These are phyloP conservation scores for Sycophila sp. DNA, from an alignment of 1,140 invertebrate genomes.

Conservation along the genomic window DNA sequence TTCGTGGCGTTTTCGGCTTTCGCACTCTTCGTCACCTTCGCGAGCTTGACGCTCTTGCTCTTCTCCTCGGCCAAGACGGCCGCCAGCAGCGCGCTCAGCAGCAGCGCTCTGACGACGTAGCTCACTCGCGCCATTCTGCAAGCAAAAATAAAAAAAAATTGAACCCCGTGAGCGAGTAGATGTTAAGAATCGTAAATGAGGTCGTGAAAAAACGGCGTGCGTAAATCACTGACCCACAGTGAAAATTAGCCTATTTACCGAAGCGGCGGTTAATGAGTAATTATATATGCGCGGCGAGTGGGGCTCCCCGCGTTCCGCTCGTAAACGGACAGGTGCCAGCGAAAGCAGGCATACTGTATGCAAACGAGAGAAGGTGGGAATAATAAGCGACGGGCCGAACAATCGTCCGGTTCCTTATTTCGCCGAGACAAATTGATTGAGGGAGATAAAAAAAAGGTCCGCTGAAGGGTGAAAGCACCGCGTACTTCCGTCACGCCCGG, in stretches of 20 bases:
- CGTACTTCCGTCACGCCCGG: no score
- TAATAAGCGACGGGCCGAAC: no score
- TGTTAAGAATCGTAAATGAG: background rate
- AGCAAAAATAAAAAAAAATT: background rate
- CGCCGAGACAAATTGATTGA: no score
- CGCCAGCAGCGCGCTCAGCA: background rate
- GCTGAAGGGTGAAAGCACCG: no score
- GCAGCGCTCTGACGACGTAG: background rate
- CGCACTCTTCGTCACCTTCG: no score
- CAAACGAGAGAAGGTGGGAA: background rate
- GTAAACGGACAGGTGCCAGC: slow-evolving; percentile 1
- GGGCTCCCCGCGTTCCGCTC: slow-evolving; percentile 8
- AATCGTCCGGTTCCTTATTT: no score
- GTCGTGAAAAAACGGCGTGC: background rate
- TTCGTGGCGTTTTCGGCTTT: no score
- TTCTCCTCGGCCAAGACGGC: background rate
- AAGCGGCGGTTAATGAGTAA: background rate
- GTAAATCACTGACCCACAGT: no score
- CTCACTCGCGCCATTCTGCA: slow-evolving; percentile 9
- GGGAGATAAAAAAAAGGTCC: no score
- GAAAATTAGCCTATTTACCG: no score
- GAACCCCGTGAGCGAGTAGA: background rate
- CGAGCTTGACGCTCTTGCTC: no score
- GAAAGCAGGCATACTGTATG: background rate
- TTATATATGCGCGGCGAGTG: no score